A percentile compares a stretch with the other conserved stretches of the same genome.
These are phyloP conservation scores for Mizuhopecten yessoensis DNA, from an alignment of 1,140 invertebrate genomes.

Conservation along the genomic window DNA sequence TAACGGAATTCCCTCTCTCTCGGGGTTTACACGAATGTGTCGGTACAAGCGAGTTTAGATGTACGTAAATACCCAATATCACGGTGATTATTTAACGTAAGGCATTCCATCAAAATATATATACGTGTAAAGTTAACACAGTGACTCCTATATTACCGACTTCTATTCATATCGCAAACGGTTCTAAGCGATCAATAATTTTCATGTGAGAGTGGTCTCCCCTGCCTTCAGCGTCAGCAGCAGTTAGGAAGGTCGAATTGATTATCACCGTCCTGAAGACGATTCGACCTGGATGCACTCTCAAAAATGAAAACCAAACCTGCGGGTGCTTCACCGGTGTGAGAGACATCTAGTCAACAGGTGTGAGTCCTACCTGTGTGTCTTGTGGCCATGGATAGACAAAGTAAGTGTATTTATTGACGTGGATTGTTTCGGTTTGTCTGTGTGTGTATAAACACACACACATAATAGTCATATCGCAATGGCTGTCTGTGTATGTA, in stretches of 20 bases:
- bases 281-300: neutral
- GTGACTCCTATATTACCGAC: too few species aligned
- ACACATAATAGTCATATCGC: neutral
- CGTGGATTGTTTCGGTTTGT: neutral
- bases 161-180: too few species aligned
- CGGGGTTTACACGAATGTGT: too few species aligned
- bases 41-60: too few species aligned
- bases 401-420: neutral
- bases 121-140: too few species aligned
- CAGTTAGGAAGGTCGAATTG: neutral
- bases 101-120: too few species aligned
- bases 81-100: too few species aligned
- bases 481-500: neutral
- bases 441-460: neutral
- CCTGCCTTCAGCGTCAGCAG: neutral
- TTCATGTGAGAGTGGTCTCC: neutral
- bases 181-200: too few species aligned
- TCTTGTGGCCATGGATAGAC: neutral
- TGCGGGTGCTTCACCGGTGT: neutral
- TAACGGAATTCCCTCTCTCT: too few species aligned
- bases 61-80: too few species aligned
- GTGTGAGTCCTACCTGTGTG: neutral
- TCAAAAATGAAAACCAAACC: neutral
- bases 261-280: neutral
- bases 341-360: neutral